These are phyloP conservation scores for Prunella strophiata DNA, from an alignment of 2,797 vertebrate genomes.

Conservation along the genomic window DNA sequence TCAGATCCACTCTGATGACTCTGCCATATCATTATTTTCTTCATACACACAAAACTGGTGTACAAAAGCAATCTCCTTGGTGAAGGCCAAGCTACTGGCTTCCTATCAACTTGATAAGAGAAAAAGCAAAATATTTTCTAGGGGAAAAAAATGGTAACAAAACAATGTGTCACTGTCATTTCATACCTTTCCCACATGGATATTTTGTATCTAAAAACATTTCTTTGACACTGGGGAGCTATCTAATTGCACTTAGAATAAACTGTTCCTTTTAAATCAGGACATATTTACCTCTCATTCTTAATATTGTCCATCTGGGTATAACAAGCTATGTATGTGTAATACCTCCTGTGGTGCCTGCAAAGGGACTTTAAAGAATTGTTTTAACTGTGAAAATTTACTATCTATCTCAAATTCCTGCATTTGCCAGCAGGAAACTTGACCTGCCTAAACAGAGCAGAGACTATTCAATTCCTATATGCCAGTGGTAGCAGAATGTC, in stretches of 20 bases:
- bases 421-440: background rate
- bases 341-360: background rate
- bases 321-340: background rate
- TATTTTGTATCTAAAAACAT: background rate
- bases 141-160: background rate
- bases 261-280: background rate
- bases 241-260: background rate
- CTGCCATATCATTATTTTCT: background rate
- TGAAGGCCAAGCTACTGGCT: background rate
- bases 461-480: background rate
- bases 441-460: background rate
- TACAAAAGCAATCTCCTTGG: background rate
- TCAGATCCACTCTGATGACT: background rate
- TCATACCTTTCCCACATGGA: background rate
- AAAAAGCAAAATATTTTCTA: background rate
- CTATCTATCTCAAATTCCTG: background rate
- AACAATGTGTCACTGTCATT: background rate
- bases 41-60: background rate
- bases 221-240: background rate
- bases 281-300: background rate
- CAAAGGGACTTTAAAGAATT: background rate
- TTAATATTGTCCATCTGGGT: background rate
- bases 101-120: background rate
- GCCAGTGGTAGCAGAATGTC: background rate
- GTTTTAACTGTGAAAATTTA: background rate